Evolutionary conservation across 2,888 invertebrate genomes (phyloP), one percentile per base, ranked within the genome.

Genomic region (Trimorus sp.): DNA sequence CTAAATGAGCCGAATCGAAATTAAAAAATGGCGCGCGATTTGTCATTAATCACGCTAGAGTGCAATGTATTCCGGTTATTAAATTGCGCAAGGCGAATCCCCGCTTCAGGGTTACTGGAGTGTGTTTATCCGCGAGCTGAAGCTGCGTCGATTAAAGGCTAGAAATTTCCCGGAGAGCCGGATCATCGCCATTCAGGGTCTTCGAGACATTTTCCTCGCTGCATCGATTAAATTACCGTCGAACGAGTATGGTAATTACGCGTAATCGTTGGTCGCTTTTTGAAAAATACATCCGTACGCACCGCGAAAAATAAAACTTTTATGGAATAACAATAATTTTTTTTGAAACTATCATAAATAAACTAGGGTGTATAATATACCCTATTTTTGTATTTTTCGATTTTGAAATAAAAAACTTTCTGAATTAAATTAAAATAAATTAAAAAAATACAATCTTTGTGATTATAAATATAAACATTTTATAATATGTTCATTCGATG

Each of bases 81-180:
- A 69, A 62, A 69, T 69, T 76, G 38, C 40, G 49, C 76, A 62
- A 76, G 68, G 68, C 54, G 60, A 68, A 68, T 76, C 62, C 54
- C 26, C 38, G 14, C 53, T 69, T 69, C 76, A 76, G 68, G 76
- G 48, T 62, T 62, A 68, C 56, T 54, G 65, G 37, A 73, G 36
- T 40, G 11, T 65, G 58, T 74, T 65, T 74, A 65, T 65, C 26
- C 14, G 40, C 65, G 65, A 42, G 42, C 48, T 38, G 75, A 51
- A 66, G 59, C 59, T 54, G 49, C 51, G 15, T 73, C 73, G 56
- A 75, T 66, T 75, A 69, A 63, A 77, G 58, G 62, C 56, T 49
- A 63, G 63, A 77, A 48, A 77, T 77, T 63, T 77, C 69, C 63
- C 38, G 42, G 49, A 49, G 15, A 73, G 66, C 40, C 68, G 62